Conservation (phyloP, 2,797 vertebrate species). For the Scolopax bukidnonensis region DNA sequence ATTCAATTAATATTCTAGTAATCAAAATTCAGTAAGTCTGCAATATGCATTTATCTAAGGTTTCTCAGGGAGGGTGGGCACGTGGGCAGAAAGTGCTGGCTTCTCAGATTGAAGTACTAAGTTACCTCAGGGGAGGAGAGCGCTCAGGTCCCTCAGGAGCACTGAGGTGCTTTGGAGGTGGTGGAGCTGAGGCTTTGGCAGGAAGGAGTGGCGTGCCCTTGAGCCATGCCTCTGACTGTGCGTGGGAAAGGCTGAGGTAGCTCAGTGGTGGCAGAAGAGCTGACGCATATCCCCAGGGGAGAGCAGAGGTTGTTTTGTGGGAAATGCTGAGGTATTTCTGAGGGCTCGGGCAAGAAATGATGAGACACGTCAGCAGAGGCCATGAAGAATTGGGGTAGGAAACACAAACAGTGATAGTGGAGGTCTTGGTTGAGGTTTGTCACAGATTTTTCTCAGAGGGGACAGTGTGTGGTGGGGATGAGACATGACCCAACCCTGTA, state of each 20-base stretch:
- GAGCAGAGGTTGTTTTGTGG: not conserved
- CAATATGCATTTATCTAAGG: not conserved
- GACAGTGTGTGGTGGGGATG: accelerated
- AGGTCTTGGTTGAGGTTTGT: not conserved
- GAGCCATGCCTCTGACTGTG: too few species aligned
- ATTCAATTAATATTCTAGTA: not conserved
- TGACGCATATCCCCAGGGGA: not conserved
- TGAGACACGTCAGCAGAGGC: not conserved
- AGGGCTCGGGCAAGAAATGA: not conserved
- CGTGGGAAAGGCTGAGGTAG: accelerated
- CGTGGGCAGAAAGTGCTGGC: not conserved
- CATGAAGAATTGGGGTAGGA: not conserved
- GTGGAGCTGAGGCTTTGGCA: not conserved
- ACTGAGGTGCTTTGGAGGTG: accelerated
- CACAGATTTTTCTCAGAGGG: not conserved
- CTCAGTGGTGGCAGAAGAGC: not conserved
- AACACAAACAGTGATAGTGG: not conserved
- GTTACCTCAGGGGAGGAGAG: not conserved
- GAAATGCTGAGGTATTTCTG: not conserved
- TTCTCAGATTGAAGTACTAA: accelerated
- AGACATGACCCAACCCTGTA: not conserved
- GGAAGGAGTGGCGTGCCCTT: not conserved
- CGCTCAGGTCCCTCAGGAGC: accelerated
- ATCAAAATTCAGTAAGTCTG: not conserved
- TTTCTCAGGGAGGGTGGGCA: not conserved